Conservation (phyloP, 2,113 vertebrate genomes). For the Zapornia atra region DNA sequence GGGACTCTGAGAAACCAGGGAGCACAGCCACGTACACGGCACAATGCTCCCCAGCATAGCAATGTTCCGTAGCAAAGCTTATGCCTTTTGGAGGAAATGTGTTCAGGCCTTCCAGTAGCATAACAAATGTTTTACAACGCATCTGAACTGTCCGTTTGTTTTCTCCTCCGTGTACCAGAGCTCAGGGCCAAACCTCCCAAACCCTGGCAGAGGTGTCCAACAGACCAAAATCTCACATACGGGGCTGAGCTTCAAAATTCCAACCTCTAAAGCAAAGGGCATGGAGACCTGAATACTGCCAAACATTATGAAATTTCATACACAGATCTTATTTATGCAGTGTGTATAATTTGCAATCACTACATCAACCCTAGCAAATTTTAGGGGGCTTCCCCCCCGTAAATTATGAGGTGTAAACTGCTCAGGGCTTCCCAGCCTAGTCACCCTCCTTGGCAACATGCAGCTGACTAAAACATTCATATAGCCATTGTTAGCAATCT, state of each 20-base stretch:
- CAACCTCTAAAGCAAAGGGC: neutral
- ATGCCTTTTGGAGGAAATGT: neutral
- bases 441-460: rapidly evolving
- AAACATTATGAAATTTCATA: neutral
- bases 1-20: neutral
- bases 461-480: neutral
- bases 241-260: neutral
- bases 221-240: neutral
- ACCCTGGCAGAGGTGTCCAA: neutral
- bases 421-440: neutral
- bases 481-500: neutral
- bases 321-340: neutral
- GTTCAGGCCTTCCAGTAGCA: neutral
- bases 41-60: neutral
- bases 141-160: neutral
- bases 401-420: neutral
- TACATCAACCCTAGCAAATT: neutral
- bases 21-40: rapidly evolving
- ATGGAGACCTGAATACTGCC: neutral
- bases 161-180: neutral
- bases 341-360: neutral
- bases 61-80: neutral
- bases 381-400: neutral
- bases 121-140: neutral
- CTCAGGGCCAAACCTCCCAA: neutral